Evolutionary conservation across 2,888 invertebrate genomes (phyloP).

Genomic region (Oligia strigilis): DNA sequence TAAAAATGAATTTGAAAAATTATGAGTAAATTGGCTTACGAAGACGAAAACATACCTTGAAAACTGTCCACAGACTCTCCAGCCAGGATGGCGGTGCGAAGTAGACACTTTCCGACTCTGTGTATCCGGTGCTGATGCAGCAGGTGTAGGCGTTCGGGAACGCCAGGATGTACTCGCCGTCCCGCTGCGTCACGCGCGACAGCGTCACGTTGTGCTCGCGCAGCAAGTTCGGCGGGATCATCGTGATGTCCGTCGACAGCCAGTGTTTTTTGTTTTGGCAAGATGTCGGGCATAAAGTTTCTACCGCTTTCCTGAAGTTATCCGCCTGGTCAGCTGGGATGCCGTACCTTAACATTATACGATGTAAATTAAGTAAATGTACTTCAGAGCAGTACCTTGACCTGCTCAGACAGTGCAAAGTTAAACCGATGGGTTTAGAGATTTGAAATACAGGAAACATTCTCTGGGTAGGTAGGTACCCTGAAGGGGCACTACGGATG

Average conservation of each 20-base stretch:
- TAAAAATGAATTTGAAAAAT: too few relatives aligned
- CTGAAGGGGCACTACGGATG: too few relatives aligned
- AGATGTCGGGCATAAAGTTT: constrained; percentile 94
- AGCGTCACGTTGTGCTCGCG: constrained; percentile 94
- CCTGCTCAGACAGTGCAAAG: not conserved
- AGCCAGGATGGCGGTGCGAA: constrained; percentile 96
- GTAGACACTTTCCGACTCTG: constrained; percentile 97
- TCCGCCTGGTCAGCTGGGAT: constrained; percentile 95
- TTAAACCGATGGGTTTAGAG: not conserved
- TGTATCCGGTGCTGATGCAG: constrained; percentile 96
- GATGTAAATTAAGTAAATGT: not conserved
- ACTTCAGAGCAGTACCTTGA: not conserved
- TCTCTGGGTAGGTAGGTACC: not conserved
- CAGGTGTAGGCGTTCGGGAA: constrained; percentile 97
- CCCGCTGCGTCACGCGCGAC: constrained; percentile 95
- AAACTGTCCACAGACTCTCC: constrained; percentile 92
- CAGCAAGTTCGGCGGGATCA: constrained; percentile 96
- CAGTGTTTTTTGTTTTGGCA: constrained; percentile 96
- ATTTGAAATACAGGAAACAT: not conserved
- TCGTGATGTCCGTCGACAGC: constrained; percentile 97
- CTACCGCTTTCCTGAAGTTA: constrained; percentile 94
- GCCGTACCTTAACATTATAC: constrained; percentile 90
- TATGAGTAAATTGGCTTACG: too few relatives aligned
- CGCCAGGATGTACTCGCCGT: constrained; percentile 97
- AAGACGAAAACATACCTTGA: constrained; percentile 89